Base-by-base conservation (phyloP, 2,888 invertebrate species). In the Diarsia rubi region DNA sequence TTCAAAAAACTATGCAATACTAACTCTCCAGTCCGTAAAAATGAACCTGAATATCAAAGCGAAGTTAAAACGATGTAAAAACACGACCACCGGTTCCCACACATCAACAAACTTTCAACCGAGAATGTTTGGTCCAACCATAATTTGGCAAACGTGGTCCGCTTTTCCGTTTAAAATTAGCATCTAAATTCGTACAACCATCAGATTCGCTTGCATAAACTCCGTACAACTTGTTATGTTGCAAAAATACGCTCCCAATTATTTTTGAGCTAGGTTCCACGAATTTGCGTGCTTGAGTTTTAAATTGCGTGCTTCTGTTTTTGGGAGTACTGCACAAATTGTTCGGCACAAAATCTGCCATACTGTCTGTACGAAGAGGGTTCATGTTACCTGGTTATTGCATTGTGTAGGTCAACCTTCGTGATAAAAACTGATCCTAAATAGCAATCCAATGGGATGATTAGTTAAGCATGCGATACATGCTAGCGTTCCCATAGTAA, bases 201-300 rank as follows among this genome's bases (percentile, higher is more conserved):
- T 73, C 72, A 69, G 27, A 52, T 69, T n/a, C 44, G 37, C 60
- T 71, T 45, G n/a, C 47, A 47, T 49, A 60, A 63, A 75, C 65
- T 69, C 21, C 11, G 6, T 42, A 59, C 37, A 81, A 66, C 54
- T 75, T 68, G 72, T 70, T 75, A 71, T 37, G 54, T 73, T 21
- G 21, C 71, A 73, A 73, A 81, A 81, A 84, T 69, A 78, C 52
- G 24, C 44, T n/a, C 57, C 47, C 60, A 78, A 72, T 81, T 78
- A 83, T 81, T 78, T 78, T 67, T 63, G 62, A 44, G 59, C 75
- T 75, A 68, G 24, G 69, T 66, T 27, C 27, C 66, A 49, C 52
- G 42, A 62, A 54, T 78, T 44, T 31, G 49, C 59, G 59, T 73
- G 57, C 63, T 75, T 67, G 52, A 54, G 62, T 75, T 74, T 63